phyloP scores from a whole-genome alignment of 2,113 vertebrate genomes.

The Charina bottae region DNA sequence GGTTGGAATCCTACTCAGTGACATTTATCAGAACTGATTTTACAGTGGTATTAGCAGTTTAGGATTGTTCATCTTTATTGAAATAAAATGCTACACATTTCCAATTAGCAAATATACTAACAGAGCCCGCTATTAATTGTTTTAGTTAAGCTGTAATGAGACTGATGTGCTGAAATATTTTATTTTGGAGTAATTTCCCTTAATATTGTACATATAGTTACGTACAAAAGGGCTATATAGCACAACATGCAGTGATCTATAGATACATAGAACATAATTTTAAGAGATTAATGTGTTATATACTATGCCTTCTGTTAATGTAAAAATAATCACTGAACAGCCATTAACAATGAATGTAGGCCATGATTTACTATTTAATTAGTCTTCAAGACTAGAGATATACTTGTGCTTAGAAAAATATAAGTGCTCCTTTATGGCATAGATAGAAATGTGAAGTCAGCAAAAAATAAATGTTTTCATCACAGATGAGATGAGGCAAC shows the following conservation, averaged over 20 bases:
- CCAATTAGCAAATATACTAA: background rate
- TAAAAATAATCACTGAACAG: background rate
- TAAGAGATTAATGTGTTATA: background rate
- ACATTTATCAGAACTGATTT: background rate
- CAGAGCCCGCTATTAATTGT: no score
- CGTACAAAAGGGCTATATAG: background rate
- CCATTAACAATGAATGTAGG: background rate
- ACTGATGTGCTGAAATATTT: background rate
- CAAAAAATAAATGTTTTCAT: conserved; percentile 14
- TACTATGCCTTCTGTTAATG: background rate
- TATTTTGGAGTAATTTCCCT: background rate
- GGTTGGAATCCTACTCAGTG: background rate
- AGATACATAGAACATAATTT: background rate
- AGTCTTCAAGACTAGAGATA: background rate
- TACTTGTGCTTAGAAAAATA: conserved; percentile 14
- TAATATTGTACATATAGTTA: background rate
- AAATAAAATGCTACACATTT: background rate
- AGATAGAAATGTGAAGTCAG: background rate
- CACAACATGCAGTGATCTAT: background rate
- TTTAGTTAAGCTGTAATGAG: background rate
- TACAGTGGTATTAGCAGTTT: background rate
- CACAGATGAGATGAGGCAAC: conserved; percentile 34
- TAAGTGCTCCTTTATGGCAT: conserved; percentile 12
- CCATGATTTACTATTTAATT: background rate
- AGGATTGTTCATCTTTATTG: background rate